Evolutionary conservation across 2,797 vertebrate genomes (phyloP).

Genomic region (Crenichthys baileyi): DNA sequence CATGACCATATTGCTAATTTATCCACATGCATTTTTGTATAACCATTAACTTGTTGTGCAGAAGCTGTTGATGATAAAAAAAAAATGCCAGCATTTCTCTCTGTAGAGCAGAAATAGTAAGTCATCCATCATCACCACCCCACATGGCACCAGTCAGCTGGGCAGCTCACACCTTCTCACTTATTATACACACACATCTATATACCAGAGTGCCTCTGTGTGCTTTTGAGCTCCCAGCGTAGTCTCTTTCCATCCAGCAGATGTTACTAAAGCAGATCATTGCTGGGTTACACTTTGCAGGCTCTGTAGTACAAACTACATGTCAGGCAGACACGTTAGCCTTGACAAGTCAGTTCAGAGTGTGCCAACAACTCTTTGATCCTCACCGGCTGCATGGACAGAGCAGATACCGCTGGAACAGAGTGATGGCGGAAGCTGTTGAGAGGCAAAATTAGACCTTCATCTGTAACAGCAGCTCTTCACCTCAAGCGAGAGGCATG

Average conservation of each 20-base stretch:
- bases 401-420: conserved; percentile 30
- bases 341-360: conserved; percentile 54
- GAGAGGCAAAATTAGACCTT: conserved; percentile 52
- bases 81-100: conserved; percentile 5
- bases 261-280: conserved; percentile 45
- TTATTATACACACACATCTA: conserved; percentile 24
- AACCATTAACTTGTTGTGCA: conserved; percentile 19
- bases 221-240: conserved; percentile 14
- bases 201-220: conserved; percentile 16
- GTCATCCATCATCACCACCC: conserved; percentile 43
- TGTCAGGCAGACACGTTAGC: conserved; percentile 40
- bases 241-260: conserved; percentile 41
- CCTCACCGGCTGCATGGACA: conserved; percentile 37
- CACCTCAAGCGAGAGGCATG: conserved; percentile 30
- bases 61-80: conserved; percentile 7
- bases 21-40: neutral
- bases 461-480: conserved; percentile 53
- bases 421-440: conserved; percentile 38
- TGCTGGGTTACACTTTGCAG: conserved; percentile 18
- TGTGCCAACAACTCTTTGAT: conserved; percentile 64
- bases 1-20: neutral
- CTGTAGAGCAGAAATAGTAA: conserved; percentile 44
- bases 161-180: conserved; percentile 32
- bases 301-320: conserved; percentile 47
- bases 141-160: conserved; percentile 27